phyloP scores from a whole-genome alignment of 2,797 vertebrate genomes.

The Anniella stebbinsi region DNA sequence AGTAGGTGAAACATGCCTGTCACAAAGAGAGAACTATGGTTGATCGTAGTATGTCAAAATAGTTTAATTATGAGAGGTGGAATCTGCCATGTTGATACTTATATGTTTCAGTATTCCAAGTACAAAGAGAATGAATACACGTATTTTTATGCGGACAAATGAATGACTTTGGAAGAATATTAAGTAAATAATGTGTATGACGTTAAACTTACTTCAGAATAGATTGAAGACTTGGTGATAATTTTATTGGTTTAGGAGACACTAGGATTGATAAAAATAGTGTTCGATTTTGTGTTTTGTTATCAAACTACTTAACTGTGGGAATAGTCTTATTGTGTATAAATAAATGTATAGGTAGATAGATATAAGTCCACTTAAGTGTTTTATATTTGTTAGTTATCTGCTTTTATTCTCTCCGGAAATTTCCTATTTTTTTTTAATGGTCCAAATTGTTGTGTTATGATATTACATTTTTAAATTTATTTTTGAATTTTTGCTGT shows the following conservation, averaged over 20 bases:
- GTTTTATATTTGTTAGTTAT: not conserved
- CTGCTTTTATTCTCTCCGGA: not conserved
- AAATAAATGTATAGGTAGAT: not conserved
- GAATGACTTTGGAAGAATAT: constrained; percentile 3
- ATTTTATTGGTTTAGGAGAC: not conserved
- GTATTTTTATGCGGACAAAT: not conserved
- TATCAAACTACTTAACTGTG: not conserved
- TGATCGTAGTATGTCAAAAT: not conserved
- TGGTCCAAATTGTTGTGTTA: not conserved
- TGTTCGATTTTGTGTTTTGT: constrained; percentile 17
- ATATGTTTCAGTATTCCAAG: not conserved
- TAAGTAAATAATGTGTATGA: not conserved
- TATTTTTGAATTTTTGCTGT: not conserved
- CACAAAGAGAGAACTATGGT: not conserved
- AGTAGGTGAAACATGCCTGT: not conserved
- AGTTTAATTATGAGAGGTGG: not conserved
- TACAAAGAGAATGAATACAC: not conserved
- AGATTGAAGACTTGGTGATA: not conserved
- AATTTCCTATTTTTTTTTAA: too few relatives aligned
- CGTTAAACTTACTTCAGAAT: not conserved
- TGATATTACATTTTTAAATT: not conserved
- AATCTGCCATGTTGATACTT: not conserved
- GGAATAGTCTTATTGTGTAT: not conserved
- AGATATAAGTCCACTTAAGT: not conserved
- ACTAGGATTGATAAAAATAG: not conserved